Conservation (phyloP, 2,797 vertebrate species). For the Arrhamphus sclerolepis region DNA sequence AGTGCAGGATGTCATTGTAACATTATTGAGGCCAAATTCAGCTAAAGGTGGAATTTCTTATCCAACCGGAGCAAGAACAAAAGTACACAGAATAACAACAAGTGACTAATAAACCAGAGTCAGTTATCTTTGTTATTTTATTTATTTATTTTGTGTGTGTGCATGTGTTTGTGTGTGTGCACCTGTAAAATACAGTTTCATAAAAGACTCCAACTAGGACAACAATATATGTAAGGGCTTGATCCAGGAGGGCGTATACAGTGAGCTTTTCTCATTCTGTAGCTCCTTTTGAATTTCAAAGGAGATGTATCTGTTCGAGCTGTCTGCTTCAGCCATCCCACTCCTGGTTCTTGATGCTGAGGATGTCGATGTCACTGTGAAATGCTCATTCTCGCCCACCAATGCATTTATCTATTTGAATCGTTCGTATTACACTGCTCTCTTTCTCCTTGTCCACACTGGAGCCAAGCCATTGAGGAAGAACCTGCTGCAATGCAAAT, state of each 20-base stretch:
- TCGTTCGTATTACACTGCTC: constrained; percentile 59
- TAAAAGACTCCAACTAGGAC: constrained; percentile 10
- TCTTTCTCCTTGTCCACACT: constrained; percentile 36
- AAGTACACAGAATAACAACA: neutral
- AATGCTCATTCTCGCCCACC: constrained; percentile 61
- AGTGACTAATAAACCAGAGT: neutral
- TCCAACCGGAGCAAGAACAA: neutral
- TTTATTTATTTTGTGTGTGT: no score
- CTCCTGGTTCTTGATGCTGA: constrained; percentile 49
- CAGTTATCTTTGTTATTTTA: no score
- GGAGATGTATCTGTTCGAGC: constrained; percentile 47
- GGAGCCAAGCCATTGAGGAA: constrained; percentile 18
- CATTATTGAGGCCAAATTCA: neutral
- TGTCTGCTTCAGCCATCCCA: constrained; percentile 49
- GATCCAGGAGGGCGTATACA: neutral
- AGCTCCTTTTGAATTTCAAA: constrained; percentile 39
- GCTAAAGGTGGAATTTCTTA: constrained; percentile 11
- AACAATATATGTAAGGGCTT: constrained; percentile 1
- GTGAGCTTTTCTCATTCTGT: constrained; percentile 18
- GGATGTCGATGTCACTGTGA: constrained; percentile 60
- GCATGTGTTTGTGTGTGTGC: neutral
- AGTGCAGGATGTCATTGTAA: no score
- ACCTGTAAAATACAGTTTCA: constrained; percentile 1
- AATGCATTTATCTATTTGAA: constrained; percentile 60
- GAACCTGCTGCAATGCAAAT: constrained; percentile 18